These are phyloP conservation scores for Diaprepes abbreviatus DNA, from an alignment of 2,888 invertebrate genomes.

Conservation along the genomic window DNA sequence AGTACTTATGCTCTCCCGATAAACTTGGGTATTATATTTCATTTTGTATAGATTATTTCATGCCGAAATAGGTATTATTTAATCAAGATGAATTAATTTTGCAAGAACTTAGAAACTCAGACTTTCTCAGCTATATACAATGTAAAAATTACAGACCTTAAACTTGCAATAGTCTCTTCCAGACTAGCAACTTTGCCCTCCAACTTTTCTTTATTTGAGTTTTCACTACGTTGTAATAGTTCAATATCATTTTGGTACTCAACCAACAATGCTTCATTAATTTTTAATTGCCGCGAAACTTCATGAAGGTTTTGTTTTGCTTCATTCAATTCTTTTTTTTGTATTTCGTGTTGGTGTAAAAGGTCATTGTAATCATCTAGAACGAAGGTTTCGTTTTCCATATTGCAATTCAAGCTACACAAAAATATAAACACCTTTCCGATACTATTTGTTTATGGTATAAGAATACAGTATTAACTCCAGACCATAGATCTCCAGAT, in stretches of 20 bases:
- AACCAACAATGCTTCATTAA: conserved; percentile 52
- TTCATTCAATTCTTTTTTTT: conserved; percentile 53
- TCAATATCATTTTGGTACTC: conserved; percentile 58
- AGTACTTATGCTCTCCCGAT: too few species aligned
- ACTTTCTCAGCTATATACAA: too few species aligned
- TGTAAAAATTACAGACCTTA: conserved; percentile 12
- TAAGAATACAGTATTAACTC: too few species aligned
- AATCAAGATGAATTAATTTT: too few species aligned
- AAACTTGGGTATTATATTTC: too few species aligned
- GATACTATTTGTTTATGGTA: too few species aligned
- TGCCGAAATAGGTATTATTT: too few species aligned
- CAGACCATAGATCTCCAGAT: too few species aligned
- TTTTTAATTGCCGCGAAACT: conserved; percentile 54
- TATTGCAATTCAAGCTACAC: too few species aligned
- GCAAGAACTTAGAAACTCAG: background rate
- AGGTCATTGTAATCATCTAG: conserved; percentile 47
- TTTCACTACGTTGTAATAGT: conserved; percentile 48
- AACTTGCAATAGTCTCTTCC: conserved; percentile 50
- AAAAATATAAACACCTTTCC: too few species aligned
- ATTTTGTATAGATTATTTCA: too few species aligned
- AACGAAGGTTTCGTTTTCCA: conserved; percentile 20
- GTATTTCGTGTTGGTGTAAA: conserved; percentile 41
- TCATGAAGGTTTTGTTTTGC: conserved; percentile 58
- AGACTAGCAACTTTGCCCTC: conserved; percentile 50
- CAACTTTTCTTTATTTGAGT: conserved; percentile 41